These are phyloP conservation scores for Subanguina moxae DNA, from an alignment of 1,140 invertebrate species.

Conservation along the genomic window DNA sequence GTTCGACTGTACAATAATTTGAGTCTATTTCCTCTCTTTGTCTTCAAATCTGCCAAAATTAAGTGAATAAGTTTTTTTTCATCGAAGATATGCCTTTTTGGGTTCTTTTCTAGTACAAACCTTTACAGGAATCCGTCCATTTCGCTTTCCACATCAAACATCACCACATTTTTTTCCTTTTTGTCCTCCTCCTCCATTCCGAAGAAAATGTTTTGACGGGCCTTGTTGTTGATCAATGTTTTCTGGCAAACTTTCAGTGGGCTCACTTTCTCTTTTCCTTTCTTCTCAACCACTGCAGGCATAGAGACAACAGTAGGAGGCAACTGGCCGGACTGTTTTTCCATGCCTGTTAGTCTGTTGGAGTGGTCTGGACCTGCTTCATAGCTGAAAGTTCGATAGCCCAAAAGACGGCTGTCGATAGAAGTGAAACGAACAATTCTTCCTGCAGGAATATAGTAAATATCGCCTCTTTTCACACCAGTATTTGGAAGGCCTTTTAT, in stretches of 20 bases:
- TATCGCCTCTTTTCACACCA: constrained; percentile 16
- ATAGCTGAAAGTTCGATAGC: constrained; percentile 27
- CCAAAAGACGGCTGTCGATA: constrained; percentile 7
- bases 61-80: too few relatives aligned
- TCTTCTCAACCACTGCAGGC: neutral
- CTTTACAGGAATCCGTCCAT: constrained; percentile 34
- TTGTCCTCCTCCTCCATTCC: neutral
- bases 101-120: neutral
- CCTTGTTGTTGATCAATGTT: neutral
- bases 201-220: neutral
- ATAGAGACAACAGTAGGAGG: neutral
- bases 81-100: too few relatives aligned
- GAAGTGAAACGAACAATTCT: neutral
- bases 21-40: too few relatives aligned
- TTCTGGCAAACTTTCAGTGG: neutral
- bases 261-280: neutral
- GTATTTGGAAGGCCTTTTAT: constrained; percentile 4
- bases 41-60: too few relatives aligned
- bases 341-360: constrained; percentile 1
- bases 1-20: too few relatives aligned
- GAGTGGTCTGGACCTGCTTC: constrained; percentile 22
- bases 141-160: constrained; percentile 34
- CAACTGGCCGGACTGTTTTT: neutral
- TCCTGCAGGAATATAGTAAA: constrained; percentile 18
- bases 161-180: neutral